Base-by-base conservation (phyloP, 2,797 vertebrate genomes). In the Eleutherodactylus coqui region DNA sequence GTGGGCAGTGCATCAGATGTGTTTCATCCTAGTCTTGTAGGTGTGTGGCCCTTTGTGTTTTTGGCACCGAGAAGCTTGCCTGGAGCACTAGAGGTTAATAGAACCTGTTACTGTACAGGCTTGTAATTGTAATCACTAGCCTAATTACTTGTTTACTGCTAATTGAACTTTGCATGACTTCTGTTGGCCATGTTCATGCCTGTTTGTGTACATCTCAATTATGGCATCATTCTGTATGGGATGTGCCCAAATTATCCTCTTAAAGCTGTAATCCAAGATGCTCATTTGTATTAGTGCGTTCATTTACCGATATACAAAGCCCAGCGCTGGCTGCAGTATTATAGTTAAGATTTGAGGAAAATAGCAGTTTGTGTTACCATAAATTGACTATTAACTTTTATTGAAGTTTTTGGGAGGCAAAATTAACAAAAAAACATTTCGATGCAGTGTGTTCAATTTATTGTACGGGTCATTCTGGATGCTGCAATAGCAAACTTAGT, bases 81-180 rank as follows among this genome's bases (percentile, higher is more conserved):
- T 45, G 34, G 62, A 76, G 81, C 80, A 67, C 1, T 32, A 79
- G 53, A 75, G 77, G 82, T 81, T 85, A 75, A 72, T 34, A 75
- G 29, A 87, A 84, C 67, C 75, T 72, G 80, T 79, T 75, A 79
- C 34, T 55, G 29, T 81, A 81, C 82, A 84, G 77, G 77, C 43
- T 81, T 85, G 27, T 81, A 82, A 77, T 81, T 84, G 11, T 85
- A 84, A 87, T 87, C 58, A 58, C 34, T 58, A 58, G 58, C 24
- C 58, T 84, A 87, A 84, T 85, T 84, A 80, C 67, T 75, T 84
- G 81, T 84, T 83, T 87, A 79, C 67, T 64, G 70, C 86, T 85
- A 81, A 85, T 55, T 87, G 86, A 87, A 87, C 86, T 87, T 85
- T 75, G 29, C 5, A 36, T 85, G 77, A 87, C 86, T 87, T 80